Percentiles rank a stretch among this genome's conserved stretches.
These are phyloP conservation scores for Brachionus angularis DNA, from an alignment of 1,140 invertebrate genomes.

Conservation along the genomic window DNA sequence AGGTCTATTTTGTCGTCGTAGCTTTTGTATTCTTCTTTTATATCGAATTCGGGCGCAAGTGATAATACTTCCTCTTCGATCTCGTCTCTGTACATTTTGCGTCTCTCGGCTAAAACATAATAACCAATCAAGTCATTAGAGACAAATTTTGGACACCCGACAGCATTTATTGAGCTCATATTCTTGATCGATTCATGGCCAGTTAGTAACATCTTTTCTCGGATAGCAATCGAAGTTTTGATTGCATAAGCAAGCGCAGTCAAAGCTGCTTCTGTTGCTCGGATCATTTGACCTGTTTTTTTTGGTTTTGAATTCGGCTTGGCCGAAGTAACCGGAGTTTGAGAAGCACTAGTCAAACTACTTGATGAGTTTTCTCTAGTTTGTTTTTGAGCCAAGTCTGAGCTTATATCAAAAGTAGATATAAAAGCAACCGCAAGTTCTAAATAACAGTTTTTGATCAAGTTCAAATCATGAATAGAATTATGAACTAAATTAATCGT, in stretches of 20 bases:
- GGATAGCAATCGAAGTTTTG: slow-evolving; percentile 16
- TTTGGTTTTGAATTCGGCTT: not conserved
- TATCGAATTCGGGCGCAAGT: slow-evolving; percentile 28
- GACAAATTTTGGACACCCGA: not conserved
- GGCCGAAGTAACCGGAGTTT: slow-evolving; percentile 7
- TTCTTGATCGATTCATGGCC: slow-evolving; percentile 34
- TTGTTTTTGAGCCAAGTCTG: not conserved
- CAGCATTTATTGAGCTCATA: not conserved
- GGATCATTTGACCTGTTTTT: slow-evolving; percentile 7
- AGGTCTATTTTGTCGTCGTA: slow-evolving; percentile 26
- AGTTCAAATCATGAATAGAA: not conserved
- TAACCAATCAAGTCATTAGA: slow-evolving; percentile 23
- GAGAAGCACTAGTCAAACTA: not conserved
- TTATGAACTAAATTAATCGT: slow-evolving; percentile 15
- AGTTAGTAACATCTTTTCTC: slow-evolving; percentile 17
- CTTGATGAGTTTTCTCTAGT: slow-evolving; percentile 7
- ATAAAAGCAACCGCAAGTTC: slow-evolving; percentile 34
- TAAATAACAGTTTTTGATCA: slow-evolving; percentile 35
- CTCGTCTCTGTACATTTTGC: slow-evolving; percentile 5
- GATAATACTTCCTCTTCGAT: slow-evolving; percentile 34
- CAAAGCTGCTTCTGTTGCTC: slow-evolving; percentile 33
- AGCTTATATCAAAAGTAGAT: slow-evolving; percentile 12
- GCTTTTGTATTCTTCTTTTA: slow-evolving; percentile 13
- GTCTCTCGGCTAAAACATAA: slow-evolving; percentile 29
- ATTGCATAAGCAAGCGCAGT: not conserved